A percentile compares a stretch with the other conserved stretches of the same genome.
phyloP scores from a whole-genome alignment of 2,113 vertebrate genomes.

The Cygnus buccinator region DNA sequence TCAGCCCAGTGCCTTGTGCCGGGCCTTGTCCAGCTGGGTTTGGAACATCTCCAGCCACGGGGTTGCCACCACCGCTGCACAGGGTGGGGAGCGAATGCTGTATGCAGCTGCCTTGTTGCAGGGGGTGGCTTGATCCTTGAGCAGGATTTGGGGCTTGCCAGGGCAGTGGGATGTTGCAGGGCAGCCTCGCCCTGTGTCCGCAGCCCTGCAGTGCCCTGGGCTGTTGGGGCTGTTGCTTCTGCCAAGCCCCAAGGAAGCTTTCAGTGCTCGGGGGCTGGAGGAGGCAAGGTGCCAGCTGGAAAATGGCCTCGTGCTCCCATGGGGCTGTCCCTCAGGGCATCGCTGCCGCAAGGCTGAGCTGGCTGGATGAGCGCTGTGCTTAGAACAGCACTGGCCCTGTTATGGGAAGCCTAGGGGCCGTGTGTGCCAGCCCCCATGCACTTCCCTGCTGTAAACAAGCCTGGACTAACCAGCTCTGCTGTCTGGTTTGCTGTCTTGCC shows the following conservation, averaged over 20 bases:
- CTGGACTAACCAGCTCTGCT: neutral
- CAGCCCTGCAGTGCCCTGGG: neutral
- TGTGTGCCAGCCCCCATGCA: rapidly evolving
- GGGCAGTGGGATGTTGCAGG: neutral
- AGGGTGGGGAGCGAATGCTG: neutral
- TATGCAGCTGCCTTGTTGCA: neutral
- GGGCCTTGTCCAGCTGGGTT: neutral
- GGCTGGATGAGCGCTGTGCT: neutral
- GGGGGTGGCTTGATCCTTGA: neutral
- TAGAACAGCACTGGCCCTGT: neutral
- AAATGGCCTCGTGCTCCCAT: neutral
- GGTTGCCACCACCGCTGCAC: neutral
- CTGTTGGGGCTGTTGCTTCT: rapidly evolving
- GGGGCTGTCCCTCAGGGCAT: neutral
- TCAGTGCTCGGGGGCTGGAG: neutral
- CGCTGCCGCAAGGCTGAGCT: neutral
- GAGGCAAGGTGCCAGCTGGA: neutral
- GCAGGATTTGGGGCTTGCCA: neutral
- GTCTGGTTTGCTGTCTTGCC: neutral
- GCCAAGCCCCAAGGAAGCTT: neutral
- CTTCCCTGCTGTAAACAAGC: neutral
- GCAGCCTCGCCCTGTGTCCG: neutral
- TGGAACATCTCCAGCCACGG: neutral
- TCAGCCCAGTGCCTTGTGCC: neutral
- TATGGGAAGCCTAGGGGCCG: neutral